A percentile compares a stretch with the other conserved stretches of the same genome.
Evolutionary conservation across 2,888 invertebrate genomes (phyloP).

Genomic region (Flexamia atlantica): DNA sequence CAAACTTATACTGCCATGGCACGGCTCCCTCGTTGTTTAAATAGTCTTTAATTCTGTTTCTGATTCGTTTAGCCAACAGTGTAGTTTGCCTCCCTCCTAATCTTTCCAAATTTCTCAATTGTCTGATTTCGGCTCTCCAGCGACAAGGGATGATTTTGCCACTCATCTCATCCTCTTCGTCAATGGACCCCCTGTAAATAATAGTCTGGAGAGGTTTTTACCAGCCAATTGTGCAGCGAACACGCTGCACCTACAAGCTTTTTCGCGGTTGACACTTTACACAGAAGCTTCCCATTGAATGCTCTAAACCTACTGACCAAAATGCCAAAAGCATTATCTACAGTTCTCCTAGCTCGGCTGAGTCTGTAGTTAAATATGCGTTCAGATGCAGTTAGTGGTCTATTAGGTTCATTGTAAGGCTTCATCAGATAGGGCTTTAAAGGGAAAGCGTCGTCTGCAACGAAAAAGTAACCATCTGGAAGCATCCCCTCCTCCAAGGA

Average conservation of each 20-base stretch:
- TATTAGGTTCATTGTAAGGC: slow-evolving; percentile 63
- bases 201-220: slow-evolving; percentile 1
- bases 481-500: slow-evolving; percentile 61
- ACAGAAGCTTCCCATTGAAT: slow-evolving; percentile 62
- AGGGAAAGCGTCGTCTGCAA: slow-evolving; percentile 68
- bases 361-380: slow-evolving; percentile 67
- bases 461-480: slow-evolving; percentile 37
- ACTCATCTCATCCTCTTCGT: slow-evolving; percentile 18
- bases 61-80: slow-evolving; percentile 33
- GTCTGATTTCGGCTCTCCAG: slow-evolving; percentile 48
- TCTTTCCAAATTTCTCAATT: slow-evolving; percentile 36
- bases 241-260: slow-evolving; percentile 58
- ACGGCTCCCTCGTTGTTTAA: slow-evolving; percentile 62
- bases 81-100: slow-evolving; percentile 39
- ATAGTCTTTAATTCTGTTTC: slow-evolving; percentile 37
- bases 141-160: slow-evolving; percentile 48
- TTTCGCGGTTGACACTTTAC: slow-evolving; percentile 6
- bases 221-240: slow-evolving; percentile 52
- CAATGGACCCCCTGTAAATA: slow-evolving; percentile 53
- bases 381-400: neutral
- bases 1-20: slow-evolving; percentile 57
- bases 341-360: slow-evolving; percentile 66
- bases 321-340: slow-evolving; percentile 68
- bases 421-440: slow-evolving; percentile 66
- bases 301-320: slow-evolving; percentile 66